Base-by-base conservation (phyloP, 53 echinoderm and acorn worm genomes). In the Stichopus horrens region DNA sequence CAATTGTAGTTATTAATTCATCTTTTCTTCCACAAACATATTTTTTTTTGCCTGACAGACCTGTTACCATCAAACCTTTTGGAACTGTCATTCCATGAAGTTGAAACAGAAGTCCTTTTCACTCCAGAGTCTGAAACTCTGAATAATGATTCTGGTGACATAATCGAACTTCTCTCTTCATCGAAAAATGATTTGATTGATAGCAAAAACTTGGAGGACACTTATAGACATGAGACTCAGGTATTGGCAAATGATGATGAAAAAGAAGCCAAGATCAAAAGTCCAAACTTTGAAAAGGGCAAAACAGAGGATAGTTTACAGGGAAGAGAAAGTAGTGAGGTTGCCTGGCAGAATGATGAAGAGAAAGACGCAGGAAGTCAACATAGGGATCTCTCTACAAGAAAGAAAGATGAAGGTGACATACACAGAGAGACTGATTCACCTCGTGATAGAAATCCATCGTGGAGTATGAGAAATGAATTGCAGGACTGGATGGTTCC, bases 1-100 rank as follows among this genome's bases (percentile, higher is more conserved):
- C 37, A 37, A 37, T 37, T 37, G 37, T 37, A 37, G 37, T 37
- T 1, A 37, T 37, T 37, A 37, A 37, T 37, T 37, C 1, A 37
- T 37, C 37, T 37, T 37, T 37, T 37, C 37, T 37, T 37, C 37
- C 37, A 37, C 37, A 37, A 37, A 37, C 14, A 71, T n/a, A n/a
- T 5, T 71, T 7, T 18, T 71, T 71, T 71, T 59, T 7, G 11
- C 7, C 4, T 79, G 54, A 57, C n/a, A 81, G 81, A 81, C 57
- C 81, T 57, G n/a, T 8, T 81, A 9, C 81, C 81, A 55, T 81
- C 81, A 54, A n/a, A 57, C 8, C 81, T 81, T 16, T 21, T 81
- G 22, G 81, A 81, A 7, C 8, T 81, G 81, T 7, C 81, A 9
- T 56, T 53, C 2, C 21, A 21, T 6, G 10, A 81, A 58, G 23